These are phyloP conservation scores for Nymphicus hollandicus DNA, from an alignment of 2,113 vertebrate genomes.

Conservation along the genomic window DNA sequence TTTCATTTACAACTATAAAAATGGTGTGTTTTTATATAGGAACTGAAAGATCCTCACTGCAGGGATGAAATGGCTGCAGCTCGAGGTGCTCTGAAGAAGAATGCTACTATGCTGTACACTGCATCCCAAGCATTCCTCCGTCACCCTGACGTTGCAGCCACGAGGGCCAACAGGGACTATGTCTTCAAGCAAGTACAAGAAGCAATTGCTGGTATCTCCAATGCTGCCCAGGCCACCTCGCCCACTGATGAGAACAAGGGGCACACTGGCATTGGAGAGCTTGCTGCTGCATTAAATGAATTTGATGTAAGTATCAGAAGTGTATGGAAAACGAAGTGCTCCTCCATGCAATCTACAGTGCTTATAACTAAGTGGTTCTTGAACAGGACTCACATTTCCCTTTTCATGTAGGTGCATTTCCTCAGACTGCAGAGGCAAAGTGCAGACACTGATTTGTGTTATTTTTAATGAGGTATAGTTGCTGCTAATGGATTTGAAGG, in stretches of 20 bases:
- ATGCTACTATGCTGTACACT: conserved; percentile 96
- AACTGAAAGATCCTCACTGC: conserved; percentile 97
- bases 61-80: conserved; percentile 98
- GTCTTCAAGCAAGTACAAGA: conserved; percentile 99
- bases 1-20: accelerated
- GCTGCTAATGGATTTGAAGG: background rate
- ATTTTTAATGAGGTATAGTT: background rate
- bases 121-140: conserved; percentile 96
- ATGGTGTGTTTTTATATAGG: conserved; percentile 56
- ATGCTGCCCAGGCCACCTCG: conserved; percentile 92
- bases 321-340: background rate
- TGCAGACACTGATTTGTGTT: background rate
- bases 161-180: conserved; percentile 94
- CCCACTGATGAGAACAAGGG: conserved; percentile 95
- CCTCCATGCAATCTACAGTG: background rate
- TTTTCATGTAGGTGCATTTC: background rate
- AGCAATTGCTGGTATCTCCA: conserved; percentile 95
- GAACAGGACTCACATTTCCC: background rate
- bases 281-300: conserved; percentile 96
- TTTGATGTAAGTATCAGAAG: conserved; percentile 88
- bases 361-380: background rate
- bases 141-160: conserved; percentile 95
- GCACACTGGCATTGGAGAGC: conserved; percentile 94
- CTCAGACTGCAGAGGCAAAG: background rate
- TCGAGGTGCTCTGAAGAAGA: conserved; percentile 95